Evolutionary conservation across 2,113 vertebrate genomes (phyloP).

Genomic region (Porphyrio hochstetteri): DNA sequence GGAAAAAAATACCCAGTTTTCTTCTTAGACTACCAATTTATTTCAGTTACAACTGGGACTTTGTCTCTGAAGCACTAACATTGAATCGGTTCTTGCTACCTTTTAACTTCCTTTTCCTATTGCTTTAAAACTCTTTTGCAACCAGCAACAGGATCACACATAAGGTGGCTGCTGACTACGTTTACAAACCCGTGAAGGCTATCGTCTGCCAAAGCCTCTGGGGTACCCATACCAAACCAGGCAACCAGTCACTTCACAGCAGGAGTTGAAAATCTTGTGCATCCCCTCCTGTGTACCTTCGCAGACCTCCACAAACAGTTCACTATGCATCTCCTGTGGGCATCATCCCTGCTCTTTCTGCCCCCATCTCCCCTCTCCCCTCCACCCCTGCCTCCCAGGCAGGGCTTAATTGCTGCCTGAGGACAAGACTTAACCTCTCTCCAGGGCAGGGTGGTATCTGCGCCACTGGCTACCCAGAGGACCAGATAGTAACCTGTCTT

Average conservation of each 20-base stretch:
- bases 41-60: not conserved
- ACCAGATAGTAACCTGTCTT: not conserved
- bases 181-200: not conserved
- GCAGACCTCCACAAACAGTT: not conserved
- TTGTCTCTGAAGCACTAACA: not conserved
- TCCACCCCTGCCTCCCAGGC: not conserved
- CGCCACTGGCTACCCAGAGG: accelerated
- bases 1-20: not conserved
- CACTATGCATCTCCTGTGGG: accelerated
- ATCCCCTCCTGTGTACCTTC: not conserved
- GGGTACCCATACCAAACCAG: accelerated
- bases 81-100: not conserved
- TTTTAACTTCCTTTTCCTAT: not conserved
- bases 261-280: not conserved
- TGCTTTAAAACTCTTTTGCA: not conserved
- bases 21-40: not conserved
- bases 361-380: too few relatives aligned
- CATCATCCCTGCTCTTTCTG: not conserved
- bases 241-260: not conserved
- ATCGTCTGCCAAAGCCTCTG: not conserved
- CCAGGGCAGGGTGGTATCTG: too few relatives aligned
- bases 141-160: not conserved
- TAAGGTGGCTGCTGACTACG: not conserved
- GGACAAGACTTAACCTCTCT: not conserved
- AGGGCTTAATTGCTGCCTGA: not conserved